Evolutionary conservation across 1,140 invertebrate species (phyloP).

Genomic region (Dufourea novaeangliae): DNA sequence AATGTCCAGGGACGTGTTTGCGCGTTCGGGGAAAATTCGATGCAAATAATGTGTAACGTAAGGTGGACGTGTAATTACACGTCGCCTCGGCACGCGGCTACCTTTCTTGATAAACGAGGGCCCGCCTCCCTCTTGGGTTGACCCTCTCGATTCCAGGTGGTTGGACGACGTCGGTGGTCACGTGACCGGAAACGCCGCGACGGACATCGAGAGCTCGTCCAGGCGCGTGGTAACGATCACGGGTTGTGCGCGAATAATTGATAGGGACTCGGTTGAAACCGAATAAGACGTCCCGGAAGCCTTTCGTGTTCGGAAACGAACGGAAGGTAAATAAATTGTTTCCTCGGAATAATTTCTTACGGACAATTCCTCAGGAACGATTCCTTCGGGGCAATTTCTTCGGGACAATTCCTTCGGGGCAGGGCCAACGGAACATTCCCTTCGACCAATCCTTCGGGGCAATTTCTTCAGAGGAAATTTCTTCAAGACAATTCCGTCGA

Average conservation of each 20-base stretch:
- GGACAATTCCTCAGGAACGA: too few relatives aligned
- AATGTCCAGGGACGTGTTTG: constrained; percentile 41
- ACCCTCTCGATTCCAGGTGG: constrained; percentile 57
- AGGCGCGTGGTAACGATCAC: constrained; percentile 26
- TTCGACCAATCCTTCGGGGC: too few relatives aligned
- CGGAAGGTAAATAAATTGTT: too few relatives aligned
- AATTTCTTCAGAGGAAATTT: too few relatives aligned
- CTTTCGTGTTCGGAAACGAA: neutral
- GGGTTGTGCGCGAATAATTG: constrained; percentile 51
- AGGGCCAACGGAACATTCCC: too few relatives aligned
- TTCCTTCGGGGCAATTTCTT: too few relatives aligned
- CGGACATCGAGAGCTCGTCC: constrained; percentile 45
- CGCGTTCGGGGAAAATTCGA: constrained; percentile 35
- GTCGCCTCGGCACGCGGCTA: constrained; percentile 74
- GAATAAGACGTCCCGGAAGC: too few relatives aligned
- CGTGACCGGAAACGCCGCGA: constrained; percentile 73
- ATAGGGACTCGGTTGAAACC: constrained; percentile 11
- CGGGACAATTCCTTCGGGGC: too few relatives aligned
- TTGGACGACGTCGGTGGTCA: constrained; percentile 53
- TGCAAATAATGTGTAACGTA: constrained; percentile 21
- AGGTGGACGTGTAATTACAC: constrained; percentile 70
- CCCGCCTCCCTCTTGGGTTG: constrained; percentile 64
- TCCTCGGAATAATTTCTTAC: too few relatives aligned
- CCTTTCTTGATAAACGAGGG: constrained; percentile 69
- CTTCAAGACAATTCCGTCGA: too few relatives aligned